Percentiles rank a stretch among this genome's conserved stretches.
Conservation (phyloP, 2,113 vertebrate genomes). For the Nothobranchius furzeri region DNA sequence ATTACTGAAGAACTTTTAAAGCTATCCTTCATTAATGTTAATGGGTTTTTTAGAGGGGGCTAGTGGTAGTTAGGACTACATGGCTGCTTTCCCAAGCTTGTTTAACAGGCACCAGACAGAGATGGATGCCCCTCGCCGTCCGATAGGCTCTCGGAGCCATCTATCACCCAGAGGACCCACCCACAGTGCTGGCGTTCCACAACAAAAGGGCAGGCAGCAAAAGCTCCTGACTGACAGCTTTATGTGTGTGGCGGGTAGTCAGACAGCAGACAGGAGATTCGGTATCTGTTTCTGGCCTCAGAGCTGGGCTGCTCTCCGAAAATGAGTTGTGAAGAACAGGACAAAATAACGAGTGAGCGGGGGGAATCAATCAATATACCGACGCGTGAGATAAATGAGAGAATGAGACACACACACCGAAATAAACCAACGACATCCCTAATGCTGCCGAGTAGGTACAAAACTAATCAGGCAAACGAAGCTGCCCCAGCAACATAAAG, state of each 20-base stretch:
- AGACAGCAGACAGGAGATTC: conserved; percentile 67
- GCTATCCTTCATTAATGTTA: conserved; percentile 84
- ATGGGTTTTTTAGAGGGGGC: conserved; percentile 79
- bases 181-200: conserved; percentile 76
- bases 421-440: conserved; percentile 51
- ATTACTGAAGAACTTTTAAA: conserved; percentile 81
- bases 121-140: conserved; percentile 73
- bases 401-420: conserved; percentile 49
- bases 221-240: conserved; percentile 78
- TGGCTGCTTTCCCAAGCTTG: conserved; percentile 81
- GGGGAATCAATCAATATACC: conserved; percentile 75
- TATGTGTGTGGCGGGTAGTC: conserved; percentile 67
- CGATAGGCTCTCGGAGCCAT: conserved; percentile 76
- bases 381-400: conserved; percentile 71
- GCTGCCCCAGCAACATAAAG: conserved; percentile 66
- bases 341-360: conserved; percentile 72
- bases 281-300: conserved; percentile 69
- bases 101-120: conserved; percentile 78
- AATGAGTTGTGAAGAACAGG: conserved; percentile 77
- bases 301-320: conserved; percentile 53
- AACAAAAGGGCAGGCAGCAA: conserved; percentile 74
- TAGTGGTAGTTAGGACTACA: conserved; percentile 81
- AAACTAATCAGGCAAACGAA: conserved; percentile 74
- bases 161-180: conserved; percentile 75
- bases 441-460: conserved; percentile 72